Percentiles rank a stretch among this genome's conserved stretches.
phyloP scores from a whole-genome alignment of 2,797 vertebrate species.

The Ctenosaura bakeri region DNA sequence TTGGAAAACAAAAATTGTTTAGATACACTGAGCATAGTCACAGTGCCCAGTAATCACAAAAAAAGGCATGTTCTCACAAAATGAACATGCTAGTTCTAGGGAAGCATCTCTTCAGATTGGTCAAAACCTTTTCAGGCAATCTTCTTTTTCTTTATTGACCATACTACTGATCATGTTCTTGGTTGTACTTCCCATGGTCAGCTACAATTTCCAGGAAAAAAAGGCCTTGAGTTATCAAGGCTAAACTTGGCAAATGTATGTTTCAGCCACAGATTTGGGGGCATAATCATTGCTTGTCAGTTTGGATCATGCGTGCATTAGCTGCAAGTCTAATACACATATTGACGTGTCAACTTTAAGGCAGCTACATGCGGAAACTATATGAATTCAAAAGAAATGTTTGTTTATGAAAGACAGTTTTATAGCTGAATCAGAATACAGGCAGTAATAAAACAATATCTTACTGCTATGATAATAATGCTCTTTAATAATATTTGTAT shows the following conservation, averaged over 20 bases:
- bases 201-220: conserved; percentile 56
- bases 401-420: conserved; percentile 26
- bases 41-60: neutral
- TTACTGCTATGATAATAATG: conserved; percentile 52
- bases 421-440: conserved; percentile 29
- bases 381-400: conserved; percentile 4
- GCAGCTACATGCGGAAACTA: conserved; percentile 32
- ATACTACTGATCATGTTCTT: conserved; percentile 18
- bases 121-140: conserved; percentile 40
- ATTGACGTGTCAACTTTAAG: conserved; percentile 41
- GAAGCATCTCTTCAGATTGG: conserved; percentile 29
- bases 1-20: too few relatives aligned
- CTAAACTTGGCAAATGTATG: conserved; percentile 31
- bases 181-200: conserved; percentile 42
- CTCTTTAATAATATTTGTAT: conserved; percentile 49
- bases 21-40: neutral
- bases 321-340: conserved; percentile 24
- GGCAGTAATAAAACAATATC: conserved; percentile 44
- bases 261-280: conserved; percentile 53
- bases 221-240: conserved; percentile 25
- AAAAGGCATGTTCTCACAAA: conserved; percentile 14
- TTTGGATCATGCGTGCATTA: conserved; percentile 51
- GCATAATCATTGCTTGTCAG: conserved; percentile 61
- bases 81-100: neutral
- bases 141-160: conserved; percentile 33